Evolutionary conservation across 2,888 invertebrate genomes (phyloP), one percentile per base, ranked within the genome.

Genomic region (Tenthredo livida): DNA sequence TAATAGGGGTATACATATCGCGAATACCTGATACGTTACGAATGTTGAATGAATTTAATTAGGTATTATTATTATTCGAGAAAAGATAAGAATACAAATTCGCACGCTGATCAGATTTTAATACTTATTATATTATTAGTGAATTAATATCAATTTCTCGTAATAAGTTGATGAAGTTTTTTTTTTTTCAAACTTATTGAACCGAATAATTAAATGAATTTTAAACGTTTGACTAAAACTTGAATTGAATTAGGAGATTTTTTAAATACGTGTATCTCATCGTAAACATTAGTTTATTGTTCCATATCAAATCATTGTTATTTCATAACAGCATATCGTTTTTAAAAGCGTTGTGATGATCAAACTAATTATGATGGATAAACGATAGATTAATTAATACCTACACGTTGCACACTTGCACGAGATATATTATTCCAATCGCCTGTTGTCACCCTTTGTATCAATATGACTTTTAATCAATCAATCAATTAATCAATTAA

Each of bases 391-490:
- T 12, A 25, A 25, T 25, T 6, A 61, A n/a, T 61, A n/a, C n/a
- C n/a, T n/a, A 61, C 61, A 61, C 61, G 25, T 25, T 25, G 61
- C 21, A 61, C 25, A 25, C 61, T 54, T 54, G 54, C 54, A 54
- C 54, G 54, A 54, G n/a, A n/a, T 54, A 54, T 54, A 54, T 54
- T 54, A 54, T 54, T 54, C 54, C n/a, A n/a, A 54, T 54, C n/a
- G 54, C 7, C n/a, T n/a, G 7, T 54, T 54, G 54, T 54, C 54
- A 54, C 54, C 54, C 54, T 54, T 54, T 54, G 7, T 54, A 54
- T 54, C 54, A n/a, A 54, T n/a, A 54, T 54, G 54, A 54, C 17
- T 54, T 54, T 54, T 54, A 54, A 54, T 54, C n/a, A 54, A 54
- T 54, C n/a, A 9, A 72, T 72, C n/a, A 54, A 54, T n/a, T 50